These are phyloP conservation scores for Psittacula derbiana DNA, from an alignment of 2,797 vertebrate species.

Conservation along the genomic window DNA sequence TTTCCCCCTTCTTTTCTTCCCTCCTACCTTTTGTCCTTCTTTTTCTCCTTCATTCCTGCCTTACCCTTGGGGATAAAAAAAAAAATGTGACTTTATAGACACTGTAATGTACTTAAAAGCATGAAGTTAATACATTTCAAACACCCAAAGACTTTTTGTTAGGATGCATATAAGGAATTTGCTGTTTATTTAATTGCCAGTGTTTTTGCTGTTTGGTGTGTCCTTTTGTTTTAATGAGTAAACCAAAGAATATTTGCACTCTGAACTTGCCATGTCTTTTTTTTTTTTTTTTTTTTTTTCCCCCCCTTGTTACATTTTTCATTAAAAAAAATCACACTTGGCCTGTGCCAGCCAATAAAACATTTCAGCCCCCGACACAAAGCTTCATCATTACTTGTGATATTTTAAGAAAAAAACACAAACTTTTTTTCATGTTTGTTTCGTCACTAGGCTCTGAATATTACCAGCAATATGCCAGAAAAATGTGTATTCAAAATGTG, in stretches of 20 bases:
- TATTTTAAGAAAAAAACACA: background rate
- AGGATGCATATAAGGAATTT: slow-evolving; percentile 58
- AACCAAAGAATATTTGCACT: slow-evolving; percentile 73
- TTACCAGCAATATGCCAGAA: background rate
- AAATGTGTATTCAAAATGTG: background rate
- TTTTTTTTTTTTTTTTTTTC: background rate
- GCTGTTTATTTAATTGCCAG: slow-evolving; percentile 74
- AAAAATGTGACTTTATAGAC: slow-evolving; percentile 34
- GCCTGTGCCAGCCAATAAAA: background rate
- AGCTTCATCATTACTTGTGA: background rate
- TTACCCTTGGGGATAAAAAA: slow-evolving; percentile 16
- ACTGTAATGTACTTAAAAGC: slow-evolving; percentile 48
- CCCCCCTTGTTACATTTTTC: background rate
- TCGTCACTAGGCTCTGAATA: background rate
- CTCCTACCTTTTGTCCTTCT: background rate
- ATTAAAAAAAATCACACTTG: background rate
- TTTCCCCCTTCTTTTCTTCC: background rate
- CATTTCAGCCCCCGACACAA: background rate
- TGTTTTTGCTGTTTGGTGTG: slow-evolving; percentile 66
- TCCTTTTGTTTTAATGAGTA: slow-evolving; percentile 69
- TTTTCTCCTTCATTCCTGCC: background rate
- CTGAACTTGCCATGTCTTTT: slow-evolving; percentile 9
- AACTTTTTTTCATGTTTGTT: background rate
- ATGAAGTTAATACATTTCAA: slow-evolving; percentile 68
- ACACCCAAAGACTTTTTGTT: slow-evolving; percentile 40